Conservation (phyloP, 2,113 vertebrate genomes). For the Myanophis thanlyinensis region DNA sequence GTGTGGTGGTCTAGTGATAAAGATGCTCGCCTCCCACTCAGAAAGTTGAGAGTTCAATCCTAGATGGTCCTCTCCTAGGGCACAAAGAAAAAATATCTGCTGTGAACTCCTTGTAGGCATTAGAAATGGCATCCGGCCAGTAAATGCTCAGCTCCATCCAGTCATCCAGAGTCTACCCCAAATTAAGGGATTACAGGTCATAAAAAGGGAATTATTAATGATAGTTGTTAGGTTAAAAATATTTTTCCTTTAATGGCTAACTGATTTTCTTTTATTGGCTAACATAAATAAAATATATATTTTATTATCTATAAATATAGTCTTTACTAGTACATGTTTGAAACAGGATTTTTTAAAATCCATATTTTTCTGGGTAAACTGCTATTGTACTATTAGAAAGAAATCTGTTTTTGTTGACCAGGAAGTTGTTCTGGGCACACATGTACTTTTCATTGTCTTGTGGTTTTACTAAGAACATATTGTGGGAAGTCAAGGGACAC, state of each 20-base stretch:
- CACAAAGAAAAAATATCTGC: neutral
- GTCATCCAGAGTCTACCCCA: neutral
- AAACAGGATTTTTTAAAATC: conserved; percentile 22
- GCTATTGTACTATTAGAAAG: conserved; percentile 36
- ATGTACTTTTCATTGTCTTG: conserved; percentile 1
- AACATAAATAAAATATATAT: neutral
- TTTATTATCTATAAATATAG: conserved; percentile 12
- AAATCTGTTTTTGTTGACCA: conserved; percentile 45
- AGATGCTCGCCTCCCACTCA: neutral
- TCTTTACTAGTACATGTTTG: neutral
- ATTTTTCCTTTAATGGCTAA: conserved; percentile 12
- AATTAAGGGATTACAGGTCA: neutral
- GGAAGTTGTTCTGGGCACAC: conserved; percentile 4
- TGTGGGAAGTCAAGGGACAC: conserved; percentile 22
- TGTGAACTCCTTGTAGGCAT: neutral
- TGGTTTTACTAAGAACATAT: conserved; percentile 13
- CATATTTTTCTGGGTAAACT: neutral
- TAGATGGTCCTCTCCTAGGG: neutral
- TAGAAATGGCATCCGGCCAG: neutral
- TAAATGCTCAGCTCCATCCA: neutral
- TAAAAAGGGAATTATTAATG: conserved; percentile 35
- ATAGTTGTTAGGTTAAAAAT: conserved; percentile 24
- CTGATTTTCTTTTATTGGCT: neutral
- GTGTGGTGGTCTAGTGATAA: neutral
- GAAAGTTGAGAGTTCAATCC: neutral